These are phyloP conservation scores for Callipepla squamata DNA, from an alignment of 2,113 vertebrate species.

Conservation along the genomic window DNA sequence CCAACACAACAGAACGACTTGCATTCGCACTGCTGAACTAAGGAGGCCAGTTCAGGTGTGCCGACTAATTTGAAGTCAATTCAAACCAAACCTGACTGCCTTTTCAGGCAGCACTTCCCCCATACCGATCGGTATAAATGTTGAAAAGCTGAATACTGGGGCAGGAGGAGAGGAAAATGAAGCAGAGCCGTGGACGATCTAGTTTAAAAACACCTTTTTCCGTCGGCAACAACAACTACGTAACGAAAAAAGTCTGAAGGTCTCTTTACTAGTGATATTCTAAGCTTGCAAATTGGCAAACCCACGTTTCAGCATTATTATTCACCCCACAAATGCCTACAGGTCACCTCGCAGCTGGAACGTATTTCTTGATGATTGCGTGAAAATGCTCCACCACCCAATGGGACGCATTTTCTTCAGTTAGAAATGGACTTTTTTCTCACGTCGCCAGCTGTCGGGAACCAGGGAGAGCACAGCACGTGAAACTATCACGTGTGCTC, in stretches of 20 bases:
- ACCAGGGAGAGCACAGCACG: conserved; percentile 64
- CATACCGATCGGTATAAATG: not conserved
- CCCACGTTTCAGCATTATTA: conserved; percentile 48
- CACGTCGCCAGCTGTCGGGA: conserved; percentile 27
- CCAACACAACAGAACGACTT: conserved; percentile 38
- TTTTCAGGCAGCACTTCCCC: conserved; percentile 27
- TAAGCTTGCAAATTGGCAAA: conserved; percentile 4
- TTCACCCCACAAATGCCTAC: conserved; percentile 49
- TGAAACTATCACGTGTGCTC: conserved; percentile 60
- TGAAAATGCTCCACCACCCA: conserved; percentile 69
- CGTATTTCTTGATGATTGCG: conserved; percentile 32
- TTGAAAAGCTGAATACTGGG: conserved; percentile 59
- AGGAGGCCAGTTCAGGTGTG: conserved; percentile 40
- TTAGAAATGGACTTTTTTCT: conserved; percentile 57
- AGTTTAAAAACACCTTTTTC: conserved; percentile 41
- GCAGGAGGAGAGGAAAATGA: conserved; percentile 5
- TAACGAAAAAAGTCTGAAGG: conserved; percentile 37
- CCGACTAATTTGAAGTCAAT: conserved; percentile 41
- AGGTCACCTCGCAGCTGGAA: conserved; percentile 55
- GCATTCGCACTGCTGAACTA: conserved; percentile 69
- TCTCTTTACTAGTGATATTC: conserved; percentile 43
- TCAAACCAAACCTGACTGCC: conserved; percentile 34
- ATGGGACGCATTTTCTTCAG: conserved; percentile 38
- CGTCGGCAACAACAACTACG: conserved; percentile 31
- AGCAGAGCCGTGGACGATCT: conserved; percentile 60